Base-by-base conservation (phyloP, 2,888 invertebrate genomes). In the Lordiphosa andalusiaca region DNA sequence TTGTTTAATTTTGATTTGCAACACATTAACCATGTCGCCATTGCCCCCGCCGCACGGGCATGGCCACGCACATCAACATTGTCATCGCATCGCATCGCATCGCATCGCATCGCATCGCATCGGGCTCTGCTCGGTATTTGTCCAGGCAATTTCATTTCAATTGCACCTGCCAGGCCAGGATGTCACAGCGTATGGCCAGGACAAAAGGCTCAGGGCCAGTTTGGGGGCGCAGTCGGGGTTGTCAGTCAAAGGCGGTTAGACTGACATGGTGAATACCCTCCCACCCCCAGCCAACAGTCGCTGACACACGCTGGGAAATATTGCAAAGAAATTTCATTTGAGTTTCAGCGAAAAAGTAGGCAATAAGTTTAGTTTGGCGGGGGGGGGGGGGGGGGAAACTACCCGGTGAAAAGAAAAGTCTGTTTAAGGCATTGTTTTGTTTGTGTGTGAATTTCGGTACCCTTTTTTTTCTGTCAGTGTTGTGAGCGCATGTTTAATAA, bases 1-100 rank as follows among this genome's bases (percentile, higher is more conserved):
- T 76, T 81, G 63, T 64, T 67, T 68, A 73, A 76, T 70, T 81
- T 81, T 75, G 77, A 81, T 81, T 62, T 70, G 81, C 73, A 64
- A 73, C 74, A 76, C 73, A 80, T 75, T 66, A 74, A 74, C 75
- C 63, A 38, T 47, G 46, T 47, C 40, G 62, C 38, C 63, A 55
- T 55, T 37, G 36, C 13, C 37, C 37, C 1, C 23, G 9, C 33
- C 10, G 6, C 37, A 7, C 12, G 6, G 25, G 25, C 3, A 3
- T 25, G 2, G 16, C 9, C 39, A 39, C 10, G 25, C 41, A 6
- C 25, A 9, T 10, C 25, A 4, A 25, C 21, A 6, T 10, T n/a
- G 25, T 16, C 16, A 35, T 21, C 21, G n/a, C 13, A 30, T 30
- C 7, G 30, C 9, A 3, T 9, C 2, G 6, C 6, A 2, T n/a